Base-by-base conservation (phyloP, 2,113 vertebrate species). In the Zeus faber region DNA sequence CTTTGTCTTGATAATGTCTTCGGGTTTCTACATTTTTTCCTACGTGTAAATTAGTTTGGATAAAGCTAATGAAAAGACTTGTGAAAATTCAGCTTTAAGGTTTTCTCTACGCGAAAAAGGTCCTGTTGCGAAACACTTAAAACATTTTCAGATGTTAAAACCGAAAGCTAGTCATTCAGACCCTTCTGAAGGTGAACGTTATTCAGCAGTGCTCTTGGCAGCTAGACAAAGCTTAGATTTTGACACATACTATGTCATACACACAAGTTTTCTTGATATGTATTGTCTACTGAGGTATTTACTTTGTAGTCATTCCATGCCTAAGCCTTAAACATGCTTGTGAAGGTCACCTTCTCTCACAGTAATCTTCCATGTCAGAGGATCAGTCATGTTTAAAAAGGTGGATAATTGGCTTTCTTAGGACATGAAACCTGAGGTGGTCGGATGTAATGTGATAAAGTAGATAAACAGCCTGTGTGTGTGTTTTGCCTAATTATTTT, bases 291-390 rank as follows among this genome's bases (percentile, higher is more conserved):
- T 87, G 90, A 93, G 91, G 90, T 95, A 90, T 93, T 92, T 92
- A 92, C 91, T 95, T 95, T 95, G 84, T 94, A 96, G 94, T 95
- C 97, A 98, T 99, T 99, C 97, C 97, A 95, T 97, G 94, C 94
- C 95, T 96, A 95, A 87, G 89, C 89, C 89, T 91, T 91, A 90
- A 96, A 95, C 91, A 93, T 89, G 93, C 93, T 93, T 92, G 92
- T 96, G 95, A 90, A 92, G 88, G 87, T 91, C 89, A 90, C 87
- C 87, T 89, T 90, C 88, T 89, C 90, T 85, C 90, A 77, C 89
- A 83, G 85, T 91, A 92, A 90, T 92, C 85, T 89, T 90, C 85
- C 82, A 87, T 82, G 84, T 82, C 84, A 74, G 85, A 87, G 78
- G 87, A 85, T 82, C 86, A 83, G 71, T 79, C 79, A 65, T 84